phyloP scores from a whole-genome alignment of 1,140 invertebrate genomes.

The Drosophila arawakana region DNA sequence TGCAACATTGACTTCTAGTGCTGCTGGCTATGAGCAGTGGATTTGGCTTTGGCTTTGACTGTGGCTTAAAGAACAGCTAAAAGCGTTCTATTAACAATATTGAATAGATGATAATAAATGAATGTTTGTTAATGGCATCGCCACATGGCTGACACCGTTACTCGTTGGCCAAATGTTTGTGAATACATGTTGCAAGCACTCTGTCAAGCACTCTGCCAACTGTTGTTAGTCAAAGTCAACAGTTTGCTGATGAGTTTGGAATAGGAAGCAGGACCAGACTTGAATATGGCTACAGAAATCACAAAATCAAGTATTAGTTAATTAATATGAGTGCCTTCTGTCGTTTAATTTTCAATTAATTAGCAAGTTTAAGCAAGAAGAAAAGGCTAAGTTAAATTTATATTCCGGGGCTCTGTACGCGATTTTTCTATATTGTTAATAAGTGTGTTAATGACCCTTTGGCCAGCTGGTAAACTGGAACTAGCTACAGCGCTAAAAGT shows the following conservation, averaged over 20 bases:
- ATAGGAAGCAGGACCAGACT: constrained; percentile 4
- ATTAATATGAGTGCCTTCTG: no score
- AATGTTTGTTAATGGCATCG: not conserved
- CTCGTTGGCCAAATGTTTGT: constrained; percentile 64
- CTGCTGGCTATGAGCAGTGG: not conserved
- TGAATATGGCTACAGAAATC: not conserved
- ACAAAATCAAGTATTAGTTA: no score
- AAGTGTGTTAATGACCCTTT: no score
- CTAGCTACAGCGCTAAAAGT: no score
- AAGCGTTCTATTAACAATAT: constrained; percentile 46
- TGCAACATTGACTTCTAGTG: constrained; percentile 1
- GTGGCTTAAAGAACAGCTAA: constrained; percentile 34
- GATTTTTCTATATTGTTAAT: no score
- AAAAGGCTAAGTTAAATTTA: no score
- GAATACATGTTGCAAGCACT: constrained; percentile 3
- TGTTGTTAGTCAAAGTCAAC: constrained; percentile 54
- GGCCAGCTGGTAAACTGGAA: no score
- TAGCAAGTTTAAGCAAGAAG: no score
- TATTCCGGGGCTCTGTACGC: no score
- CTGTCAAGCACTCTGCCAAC: not conserved
- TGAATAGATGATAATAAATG: constrained; percentile 39
- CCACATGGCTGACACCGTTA: constrained; percentile 22
- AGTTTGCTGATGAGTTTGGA: constrained; percentile 59
- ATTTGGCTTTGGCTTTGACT: not conserved
- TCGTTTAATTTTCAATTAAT: no score